phyloP scores from a whole-genome alignment of 1,140 invertebrate genomes.

The Hycleus cichorii region DNA sequence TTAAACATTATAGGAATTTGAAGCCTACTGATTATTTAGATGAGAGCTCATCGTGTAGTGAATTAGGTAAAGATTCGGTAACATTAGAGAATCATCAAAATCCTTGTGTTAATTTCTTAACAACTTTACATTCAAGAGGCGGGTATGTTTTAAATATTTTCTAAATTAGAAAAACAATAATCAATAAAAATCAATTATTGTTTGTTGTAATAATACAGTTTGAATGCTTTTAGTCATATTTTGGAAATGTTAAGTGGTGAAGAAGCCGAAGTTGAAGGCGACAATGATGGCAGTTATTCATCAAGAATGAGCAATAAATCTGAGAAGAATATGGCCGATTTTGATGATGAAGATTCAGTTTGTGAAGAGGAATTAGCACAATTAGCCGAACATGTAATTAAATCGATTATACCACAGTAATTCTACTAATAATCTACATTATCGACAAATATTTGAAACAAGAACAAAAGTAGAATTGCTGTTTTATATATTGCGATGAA shows the following conservation, averaged over 20 bases:
- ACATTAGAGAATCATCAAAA: slow-evolving; percentile 27
- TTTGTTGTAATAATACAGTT: slow-evolving; percentile 1
- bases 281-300: slow-evolving; percentile 64
- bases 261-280: slow-evolving; percentile 51
- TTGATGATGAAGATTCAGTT: slow-evolving; percentile 86
- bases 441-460: background rate
- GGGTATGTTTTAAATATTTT: slow-evolving; percentile 19
- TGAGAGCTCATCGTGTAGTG: slow-evolving; percentile 41
- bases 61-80: slow-evolving; percentile 36
- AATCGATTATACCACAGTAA: background rate
- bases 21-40: slow-evolving; percentile 37
- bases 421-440: background rate
- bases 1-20: slow-evolving; percentile 19
- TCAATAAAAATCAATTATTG: background rate
- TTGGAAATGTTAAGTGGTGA: slow-evolving; percentile 61
- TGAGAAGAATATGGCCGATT: slow-evolving; percentile 92
- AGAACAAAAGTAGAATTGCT: background rate
- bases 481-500: no score
- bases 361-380: slow-evolving; percentile 81
- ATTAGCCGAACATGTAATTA: slow-evolving; percentile 54
- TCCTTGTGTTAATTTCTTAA: slow-evolving; percentile 30
- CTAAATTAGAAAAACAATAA: background rate
- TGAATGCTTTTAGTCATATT: slow-evolving; percentile 39
- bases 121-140: slow-evolving; percentile 26
- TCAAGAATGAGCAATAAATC: slow-evolving; percentile 87